These are phyloP conservation scores for Pycnomerus fuliginosus DNA, from an alignment of 2,888 invertebrate genomes.

Conservation along the genomic window DNA sequence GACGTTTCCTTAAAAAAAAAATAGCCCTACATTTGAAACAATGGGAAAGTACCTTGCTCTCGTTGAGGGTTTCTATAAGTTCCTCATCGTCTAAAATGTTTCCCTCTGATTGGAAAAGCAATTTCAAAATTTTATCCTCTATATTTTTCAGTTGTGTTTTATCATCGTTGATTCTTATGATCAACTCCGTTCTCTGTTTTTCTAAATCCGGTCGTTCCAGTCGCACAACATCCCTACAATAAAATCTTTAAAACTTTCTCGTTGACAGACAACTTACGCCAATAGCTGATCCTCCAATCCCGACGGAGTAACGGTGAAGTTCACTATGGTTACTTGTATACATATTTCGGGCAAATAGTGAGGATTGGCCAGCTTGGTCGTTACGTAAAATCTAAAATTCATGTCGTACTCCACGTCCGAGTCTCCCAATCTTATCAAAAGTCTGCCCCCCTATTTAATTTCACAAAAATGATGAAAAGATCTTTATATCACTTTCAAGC, in stretches of 20 bases:
- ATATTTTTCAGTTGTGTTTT: conserved; percentile 80
- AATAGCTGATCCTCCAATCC: conserved; percentile 91
- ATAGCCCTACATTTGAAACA: neutral
- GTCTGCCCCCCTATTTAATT: conserved; percentile 74
- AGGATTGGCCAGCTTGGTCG: conserved; percentile 89
- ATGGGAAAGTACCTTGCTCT: conserved; percentile 67
- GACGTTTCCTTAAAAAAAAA: conserved; percentile 71
- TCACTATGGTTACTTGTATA: conserved; percentile 88
- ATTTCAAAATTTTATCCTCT: conserved; percentile 85
- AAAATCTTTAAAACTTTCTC: conserved; percentile 2
- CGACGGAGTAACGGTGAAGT: conserved; percentile 87
- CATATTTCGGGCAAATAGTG: conserved; percentile 92
- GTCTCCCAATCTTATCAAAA: conserved; percentile 83
- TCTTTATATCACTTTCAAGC: no score
- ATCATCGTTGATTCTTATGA: conserved; percentile 81
- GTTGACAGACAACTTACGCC: conserved; percentile 62
- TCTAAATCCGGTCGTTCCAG: conserved; percentile 88
- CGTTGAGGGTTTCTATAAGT: conserved; percentile 85
- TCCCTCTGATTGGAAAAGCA: conserved; percentile 80
- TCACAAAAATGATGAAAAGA: no score
- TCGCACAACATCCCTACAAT: conserved; percentile 77
- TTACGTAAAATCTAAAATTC: conserved; percentile 85
- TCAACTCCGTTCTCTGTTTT: conserved; percentile 75
- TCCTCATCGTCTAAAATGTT: conserved; percentile 94
- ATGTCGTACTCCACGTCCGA: conserved; percentile 85